Evolutionary conservation across 2,113 vertebrate genomes (phyloP).

Genomic region (Origma solitaria): DNA sequence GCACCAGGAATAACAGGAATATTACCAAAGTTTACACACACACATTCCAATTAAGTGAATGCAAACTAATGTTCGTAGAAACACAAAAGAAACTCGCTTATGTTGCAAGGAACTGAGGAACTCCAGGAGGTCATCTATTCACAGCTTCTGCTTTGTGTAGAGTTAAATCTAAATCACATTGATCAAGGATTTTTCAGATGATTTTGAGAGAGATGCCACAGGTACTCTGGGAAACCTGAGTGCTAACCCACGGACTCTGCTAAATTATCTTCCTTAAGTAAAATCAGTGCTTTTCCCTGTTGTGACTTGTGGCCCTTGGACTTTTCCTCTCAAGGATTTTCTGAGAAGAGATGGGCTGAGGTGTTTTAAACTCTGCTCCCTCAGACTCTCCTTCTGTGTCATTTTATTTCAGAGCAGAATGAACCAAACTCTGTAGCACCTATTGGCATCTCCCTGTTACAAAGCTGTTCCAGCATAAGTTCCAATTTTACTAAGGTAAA

Average conservation of each 20-base stretch:
- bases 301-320: not conserved
- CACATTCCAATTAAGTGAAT: not conserved
- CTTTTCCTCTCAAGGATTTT: not conserved
- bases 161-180: not conserved
- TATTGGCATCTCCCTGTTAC: not conserved
- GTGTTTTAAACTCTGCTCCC: not conserved
- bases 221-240: not conserved
- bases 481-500: not conserved
- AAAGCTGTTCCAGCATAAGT: not conserved
- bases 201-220: not conserved
- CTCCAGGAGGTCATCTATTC: not conserved
- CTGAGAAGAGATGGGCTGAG: not conserved
- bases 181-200: not conserved
- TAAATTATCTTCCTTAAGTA: not conserved
- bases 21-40: not conserved
- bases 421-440: not conserved
- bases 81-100: not conserved
- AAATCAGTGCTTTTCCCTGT: not conserved
- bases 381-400: not conserved
- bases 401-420: not conserved
- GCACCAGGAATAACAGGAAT: not conserved
- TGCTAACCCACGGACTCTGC: not conserved
- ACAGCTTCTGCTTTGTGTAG: not conserved
- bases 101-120: not conserved
- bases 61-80: not conserved